Evolutionary conservation across 2,113 vertebrate species (phyloP).

Genomic region (Phodopus roborovskii): DNA sequence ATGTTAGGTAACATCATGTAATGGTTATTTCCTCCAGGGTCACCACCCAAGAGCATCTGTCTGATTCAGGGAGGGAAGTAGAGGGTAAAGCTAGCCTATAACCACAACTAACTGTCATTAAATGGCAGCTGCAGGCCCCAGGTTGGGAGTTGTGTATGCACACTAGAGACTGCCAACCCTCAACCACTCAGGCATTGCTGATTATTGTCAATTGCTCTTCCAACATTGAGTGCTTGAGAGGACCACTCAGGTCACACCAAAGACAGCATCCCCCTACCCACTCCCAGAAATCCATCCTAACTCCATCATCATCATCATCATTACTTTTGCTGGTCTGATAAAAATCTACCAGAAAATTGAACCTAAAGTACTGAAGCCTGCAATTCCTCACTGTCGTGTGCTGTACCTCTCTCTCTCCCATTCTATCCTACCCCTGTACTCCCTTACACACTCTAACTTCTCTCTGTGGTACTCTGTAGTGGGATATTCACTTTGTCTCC

Average conservation of each 20-base stretch:
- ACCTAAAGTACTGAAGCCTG: background rate
- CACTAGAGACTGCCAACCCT: background rate
- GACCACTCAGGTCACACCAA: background rate
- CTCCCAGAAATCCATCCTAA: background rate
- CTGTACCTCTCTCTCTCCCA: too few species aligned
- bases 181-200: background rate
- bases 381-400: background rate
- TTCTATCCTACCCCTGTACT: background rate
- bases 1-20: background rate
- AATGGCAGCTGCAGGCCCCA: background rate
- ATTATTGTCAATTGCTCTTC: background rate
- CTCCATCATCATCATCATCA: background rate
- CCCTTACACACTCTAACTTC: background rate
- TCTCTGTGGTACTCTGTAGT: too few species aligned
- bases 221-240: background rate
- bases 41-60: background rate
- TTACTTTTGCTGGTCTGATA: background rate
- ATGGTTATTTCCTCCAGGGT: background rate
- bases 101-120: background rate
- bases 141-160: background rate
- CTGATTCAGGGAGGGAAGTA: background rate
- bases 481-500: too few species aligned
- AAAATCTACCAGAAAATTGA: background rate
- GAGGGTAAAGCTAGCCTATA: background rate
- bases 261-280: background rate